Evolutionary conservation across 2,797 vertebrate genomes (phyloP).

Genomic region (Cyprinella venusta): DNA sequence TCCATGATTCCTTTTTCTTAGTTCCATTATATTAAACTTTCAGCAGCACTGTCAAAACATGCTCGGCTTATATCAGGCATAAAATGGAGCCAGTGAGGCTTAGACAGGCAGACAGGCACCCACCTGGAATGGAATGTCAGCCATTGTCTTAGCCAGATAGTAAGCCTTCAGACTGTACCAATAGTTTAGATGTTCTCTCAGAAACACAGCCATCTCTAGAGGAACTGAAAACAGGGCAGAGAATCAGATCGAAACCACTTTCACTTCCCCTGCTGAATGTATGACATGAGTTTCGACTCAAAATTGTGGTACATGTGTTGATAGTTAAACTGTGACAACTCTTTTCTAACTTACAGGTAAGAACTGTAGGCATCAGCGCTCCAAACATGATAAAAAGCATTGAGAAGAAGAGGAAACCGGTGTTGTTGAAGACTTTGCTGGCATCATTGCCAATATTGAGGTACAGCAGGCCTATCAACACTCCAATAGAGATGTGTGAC

Average conservation of each 20-base stretch:
- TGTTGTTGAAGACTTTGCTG: conserved; percentile 98
- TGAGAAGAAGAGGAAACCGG: conserved; percentile 98
- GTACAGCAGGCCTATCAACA: conserved; percentile 95
- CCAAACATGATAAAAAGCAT: conserved; percentile 99
- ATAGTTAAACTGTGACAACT: not conserved
- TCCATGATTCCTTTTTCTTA: not conserved
- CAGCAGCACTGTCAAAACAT: not conserved
- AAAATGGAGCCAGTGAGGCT: not conserved
- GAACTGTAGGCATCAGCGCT: conserved; percentile 94
- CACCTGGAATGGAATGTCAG: conserved; percentile 97
- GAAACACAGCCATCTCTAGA: conserved; percentile 94
- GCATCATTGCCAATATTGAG: conserved; percentile 96
- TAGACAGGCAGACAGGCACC: conserved; percentile 19
- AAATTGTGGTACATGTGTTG: not conserved
- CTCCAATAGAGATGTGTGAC: conserved; percentile 91
- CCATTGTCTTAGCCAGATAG: conserved; percentile 96
- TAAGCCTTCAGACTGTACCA: conserved; percentile 98
- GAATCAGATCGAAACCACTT: conserved; percentile 3
- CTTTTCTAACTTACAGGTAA: conserved; percentile 86
- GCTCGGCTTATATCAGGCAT: not conserved
- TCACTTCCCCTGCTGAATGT: conserved; percentile 13
- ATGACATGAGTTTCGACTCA: not conserved
- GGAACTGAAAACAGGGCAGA: conserved; percentile 81
- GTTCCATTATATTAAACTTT: not conserved
- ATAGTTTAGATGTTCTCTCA: conserved; percentile 95